Conservation (phyloP, 2,113 vertebrate species). For the Formicarius rufipectus region DNA sequence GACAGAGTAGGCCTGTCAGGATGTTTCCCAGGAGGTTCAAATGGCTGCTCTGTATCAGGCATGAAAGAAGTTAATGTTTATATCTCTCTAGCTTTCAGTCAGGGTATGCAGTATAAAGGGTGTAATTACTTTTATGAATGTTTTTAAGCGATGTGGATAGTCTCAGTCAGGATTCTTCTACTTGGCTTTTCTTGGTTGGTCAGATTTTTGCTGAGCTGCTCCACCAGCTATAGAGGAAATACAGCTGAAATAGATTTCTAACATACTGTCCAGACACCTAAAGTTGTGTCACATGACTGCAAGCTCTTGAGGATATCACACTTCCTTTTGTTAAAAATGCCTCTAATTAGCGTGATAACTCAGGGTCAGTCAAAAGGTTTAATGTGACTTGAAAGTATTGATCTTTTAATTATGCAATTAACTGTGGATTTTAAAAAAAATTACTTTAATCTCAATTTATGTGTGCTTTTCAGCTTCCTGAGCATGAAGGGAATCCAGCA, state of each 20-base stretch:
- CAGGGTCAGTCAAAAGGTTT: not conserved
- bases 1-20: not conserved
- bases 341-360: not conserved
- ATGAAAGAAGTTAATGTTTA: rapidly evolving
- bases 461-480: not conserved
- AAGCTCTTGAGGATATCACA: not conserved
- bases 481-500: not conserved
- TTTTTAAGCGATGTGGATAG: not conserved
- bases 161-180: not conserved
- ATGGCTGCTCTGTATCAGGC: not conserved
- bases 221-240: not conserved
- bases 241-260: not conserved
- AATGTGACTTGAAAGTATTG: not conserved
- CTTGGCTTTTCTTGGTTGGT: not conserved
- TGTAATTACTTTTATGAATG: not conserved
- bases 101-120: not conserved
- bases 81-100: not conserved
- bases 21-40: not conserved
- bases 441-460: not conserved
- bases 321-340: not conserved
- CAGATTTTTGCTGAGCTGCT: not conserved
- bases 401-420: not conserved
- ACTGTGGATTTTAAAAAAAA: not conserved
- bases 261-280: not conserved
- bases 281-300: not conserved